Base-by-base conservation (phyloP, 1,140 invertebrate genomes). In the Meloidogyne exigua region DNA sequence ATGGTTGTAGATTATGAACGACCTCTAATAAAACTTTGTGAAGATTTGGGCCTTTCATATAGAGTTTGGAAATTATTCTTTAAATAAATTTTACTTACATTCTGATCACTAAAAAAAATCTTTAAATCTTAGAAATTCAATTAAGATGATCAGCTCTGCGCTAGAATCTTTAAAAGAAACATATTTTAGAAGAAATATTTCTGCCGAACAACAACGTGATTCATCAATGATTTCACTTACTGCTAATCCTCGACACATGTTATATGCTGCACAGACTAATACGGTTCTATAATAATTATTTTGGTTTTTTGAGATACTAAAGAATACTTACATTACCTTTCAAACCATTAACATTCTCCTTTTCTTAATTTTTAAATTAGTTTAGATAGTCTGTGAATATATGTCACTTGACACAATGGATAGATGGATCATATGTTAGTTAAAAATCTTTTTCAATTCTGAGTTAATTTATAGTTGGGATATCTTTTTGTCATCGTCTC, bases 1-100 rank as follows among this genome's bases (percentile, higher is more conserved):
- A 92, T 99, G 92, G 97, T 99, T 73, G 92, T 97, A 82, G 97
- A 99, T 85, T 99, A 98, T 89, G 96, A 99, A 88, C 90, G 91
- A 32, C 96, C 96, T 7, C 88, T 98, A 44, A 96, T 96, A 87
- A 98, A 98, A 87, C 89, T 99, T 0, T 92, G 93, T 1, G 96
- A 99, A 89, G 96, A 99, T 88, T 98, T 99, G 89, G 91, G 94
- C 32, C 94, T 95, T 0, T 95, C 99, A 89, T 91, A 93, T 63
- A 94, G 95, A 80, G 89, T 90, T 83, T 67, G 68, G 32, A 63
- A 63, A n/a, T 49, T 25, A 65, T 72, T 80, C n/a, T n/a, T n/a
- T 21, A 9, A 9, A 18, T n/a, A 57, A 32, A 23, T 44, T 66
- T 26, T 71, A 68, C 62, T 57, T 42, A 80, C 62, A 26, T 2